Percentiles rank a stretch among this genome's conserved stretches.
These are phyloP conservation scores for Brenthis ino DNA, from an alignment of 2,888 invertebrate genomes.

Conservation along the genomic window DNA sequence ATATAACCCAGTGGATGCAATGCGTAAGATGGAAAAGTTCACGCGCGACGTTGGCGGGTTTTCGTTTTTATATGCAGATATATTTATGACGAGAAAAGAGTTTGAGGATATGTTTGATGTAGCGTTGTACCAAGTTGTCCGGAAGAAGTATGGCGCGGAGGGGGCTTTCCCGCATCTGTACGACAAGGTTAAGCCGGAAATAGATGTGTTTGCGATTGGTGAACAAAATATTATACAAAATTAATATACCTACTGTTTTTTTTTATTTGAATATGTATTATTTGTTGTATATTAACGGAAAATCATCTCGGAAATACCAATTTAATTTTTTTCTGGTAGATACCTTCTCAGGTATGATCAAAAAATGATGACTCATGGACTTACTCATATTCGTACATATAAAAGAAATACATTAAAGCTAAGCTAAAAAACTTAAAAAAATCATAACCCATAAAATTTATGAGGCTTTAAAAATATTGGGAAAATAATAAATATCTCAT, in stretches of 20 bases:
- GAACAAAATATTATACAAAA: constrained; percentile 55
- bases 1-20: constrained; percentile 85
- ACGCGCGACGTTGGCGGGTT: constrained; percentile 86
- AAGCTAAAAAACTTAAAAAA: no score
- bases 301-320: no score
- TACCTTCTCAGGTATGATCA: no score
- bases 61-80: constrained; percentile 87
- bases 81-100: constrained; percentile 85
- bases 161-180: constrained; percentile 85
- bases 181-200: constrained; percentile 86
- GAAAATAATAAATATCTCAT: no score
- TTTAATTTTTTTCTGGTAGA: no score
- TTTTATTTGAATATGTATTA: neutral
- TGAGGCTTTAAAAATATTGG: no score
- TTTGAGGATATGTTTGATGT: constrained; percentile 87
- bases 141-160: constrained; percentile 82
- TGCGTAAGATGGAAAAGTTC: constrained; percentile 87
- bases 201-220: constrained; percentile 84
- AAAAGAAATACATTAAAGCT: no score
- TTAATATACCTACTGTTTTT: constrained; percentile 5
- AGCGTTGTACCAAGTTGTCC: constrained; percentile 82
- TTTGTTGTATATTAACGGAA: no score
- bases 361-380: no score
- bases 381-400: no score
- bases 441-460: no score